Evolutionary conservation across 1,140 invertebrate species (phyloP).

Genomic region (Lutraria rhynchaena): DNA sequence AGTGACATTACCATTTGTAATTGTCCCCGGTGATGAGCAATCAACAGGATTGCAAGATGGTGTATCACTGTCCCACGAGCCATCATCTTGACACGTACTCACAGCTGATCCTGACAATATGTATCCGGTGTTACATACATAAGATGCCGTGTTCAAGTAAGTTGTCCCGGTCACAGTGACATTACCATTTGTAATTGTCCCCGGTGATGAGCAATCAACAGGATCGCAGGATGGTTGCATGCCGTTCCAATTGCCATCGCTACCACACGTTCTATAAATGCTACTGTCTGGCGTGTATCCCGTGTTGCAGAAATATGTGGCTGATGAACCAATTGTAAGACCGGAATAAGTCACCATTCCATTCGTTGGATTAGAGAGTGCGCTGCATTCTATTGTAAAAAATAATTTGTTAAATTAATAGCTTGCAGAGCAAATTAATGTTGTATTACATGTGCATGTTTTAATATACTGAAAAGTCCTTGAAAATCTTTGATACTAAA

Average conservation of each 20-base stretch:
- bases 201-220: slow-evolving; percentile 12
- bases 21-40: not conserved
- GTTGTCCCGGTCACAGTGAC: slow-evolving; percentile 41
- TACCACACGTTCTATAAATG: too few species aligned
- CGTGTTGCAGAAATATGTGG: slow-evolving; percentile 58
- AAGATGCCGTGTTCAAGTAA: slow-evolving; percentile 56
- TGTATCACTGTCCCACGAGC: slow-evolving; percentile 88
- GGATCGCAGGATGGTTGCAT: too few species aligned
- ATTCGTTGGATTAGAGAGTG: slow-evolving; percentile 20
- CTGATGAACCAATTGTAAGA: not conserved
- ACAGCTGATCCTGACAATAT: slow-evolving; percentile 21
- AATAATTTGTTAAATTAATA: too few species aligned
- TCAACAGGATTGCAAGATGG: slow-evolving; percentile 58
- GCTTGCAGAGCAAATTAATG: too few species aligned
- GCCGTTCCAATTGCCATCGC: too few species aligned
- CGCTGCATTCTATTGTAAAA: too few species aligned
- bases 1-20: slow-evolving; percentile 1
- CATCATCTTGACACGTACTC: slow-evolving; percentile 83
- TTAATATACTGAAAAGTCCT: too few species aligned
- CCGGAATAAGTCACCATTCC: slow-evolving; percentile 31
- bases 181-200: not conserved
- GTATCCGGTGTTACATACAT: slow-evolving; percentile 66
- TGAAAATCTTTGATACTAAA: too few species aligned
- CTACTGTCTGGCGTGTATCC: slow-evolving; percentile 31
- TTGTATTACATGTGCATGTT: too few species aligned